These are phyloP conservation scores for Mylabris phalerata DNA, from an alignment of 1,140 invertebrate species.

Conservation along the genomic window DNA sequence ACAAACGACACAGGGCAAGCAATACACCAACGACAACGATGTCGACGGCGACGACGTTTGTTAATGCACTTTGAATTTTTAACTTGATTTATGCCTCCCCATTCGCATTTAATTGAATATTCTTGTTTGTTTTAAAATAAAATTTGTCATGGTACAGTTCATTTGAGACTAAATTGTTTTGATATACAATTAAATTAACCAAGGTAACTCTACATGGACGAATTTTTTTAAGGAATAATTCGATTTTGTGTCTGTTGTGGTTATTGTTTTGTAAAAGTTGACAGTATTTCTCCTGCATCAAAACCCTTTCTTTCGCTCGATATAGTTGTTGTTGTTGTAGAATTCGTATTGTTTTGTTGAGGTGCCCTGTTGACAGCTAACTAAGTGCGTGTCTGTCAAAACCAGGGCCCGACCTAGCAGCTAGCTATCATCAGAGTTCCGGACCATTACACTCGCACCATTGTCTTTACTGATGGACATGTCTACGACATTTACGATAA, in stretches of 20 bases:
- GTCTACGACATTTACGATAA: slow-evolving; percentile 11
- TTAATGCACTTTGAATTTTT: slow-evolving; percentile 38
- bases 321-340: background rate
- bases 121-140: slow-evolving; percentile 27
- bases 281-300: background rate
- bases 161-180: background rate
- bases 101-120: slow-evolving; percentile 34
- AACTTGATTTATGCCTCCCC: slow-evolving; percentile 34
- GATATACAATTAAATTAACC: no score
- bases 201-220: no score
- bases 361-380: slow-evolving; percentile 29
- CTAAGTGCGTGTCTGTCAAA: slow-evolving; percentile 35
- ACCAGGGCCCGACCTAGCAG: slow-evolving; percentile 23
- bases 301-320: slow-evolving; percentile 4
- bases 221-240: no score
- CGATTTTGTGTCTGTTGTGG: no score
- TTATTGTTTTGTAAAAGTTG: no score
- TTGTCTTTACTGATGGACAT: slow-evolving; percentile 31
- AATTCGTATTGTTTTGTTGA: slow-evolving; percentile 23
- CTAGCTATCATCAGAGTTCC: slow-evolving; percentile 29
- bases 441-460: slow-evolving; percentile 32
- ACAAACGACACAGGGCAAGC: background rate
- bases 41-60: no score
- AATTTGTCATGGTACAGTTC: slow-evolving; percentile 16
- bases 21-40: background rate